These are phyloP conservation scores for Pteromalus puparum DNA, from an alignment of 1,140 invertebrate genomes.

Conservation along the genomic window DNA sequence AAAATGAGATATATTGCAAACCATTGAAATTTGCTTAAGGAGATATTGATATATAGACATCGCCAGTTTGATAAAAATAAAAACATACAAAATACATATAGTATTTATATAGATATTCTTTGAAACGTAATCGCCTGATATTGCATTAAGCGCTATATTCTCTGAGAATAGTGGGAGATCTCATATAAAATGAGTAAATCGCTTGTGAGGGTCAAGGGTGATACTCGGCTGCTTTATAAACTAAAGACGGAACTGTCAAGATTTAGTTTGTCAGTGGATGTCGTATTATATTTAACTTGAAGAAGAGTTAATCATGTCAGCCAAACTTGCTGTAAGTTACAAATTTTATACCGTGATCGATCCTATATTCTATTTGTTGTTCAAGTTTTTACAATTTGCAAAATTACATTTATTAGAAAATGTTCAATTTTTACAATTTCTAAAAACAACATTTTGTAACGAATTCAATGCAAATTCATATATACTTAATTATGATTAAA, in stretches of 20 bases:
- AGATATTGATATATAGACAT: no score
- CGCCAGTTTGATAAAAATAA: neutral
- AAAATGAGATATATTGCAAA: no score
- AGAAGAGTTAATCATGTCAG: constrained; percentile 58
- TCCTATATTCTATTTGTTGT: neutral
- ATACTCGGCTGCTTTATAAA: constrained; percentile 68
- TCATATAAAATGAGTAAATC: constrained; percentile 39
- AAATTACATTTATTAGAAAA: neutral
- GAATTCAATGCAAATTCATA: no score
- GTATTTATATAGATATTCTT: neutral
- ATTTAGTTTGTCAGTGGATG: constrained; percentile 59
- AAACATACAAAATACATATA: neutral
- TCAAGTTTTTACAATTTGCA: no score
- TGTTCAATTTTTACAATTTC: neutral
- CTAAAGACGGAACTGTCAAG: constrained; percentile 56
- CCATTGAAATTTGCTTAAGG: no score
- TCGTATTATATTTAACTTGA: constrained; percentile 30
- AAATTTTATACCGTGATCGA: neutral
- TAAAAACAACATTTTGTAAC: neutral
- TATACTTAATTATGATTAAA: no score
- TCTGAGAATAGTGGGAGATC: constrained; percentile 31
- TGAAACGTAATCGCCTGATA: neutral
- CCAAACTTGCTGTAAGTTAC: constrained; percentile 64
- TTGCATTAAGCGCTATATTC: no score
- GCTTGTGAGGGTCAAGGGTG: constrained; percentile 64